Percentiles rank a stretch among this genome's conserved stretches.
These are phyloP conservation scores for Bos javanicus DNA, from an alignment of 2,113 vertebrate genomes.

Conservation along the genomic window DNA sequence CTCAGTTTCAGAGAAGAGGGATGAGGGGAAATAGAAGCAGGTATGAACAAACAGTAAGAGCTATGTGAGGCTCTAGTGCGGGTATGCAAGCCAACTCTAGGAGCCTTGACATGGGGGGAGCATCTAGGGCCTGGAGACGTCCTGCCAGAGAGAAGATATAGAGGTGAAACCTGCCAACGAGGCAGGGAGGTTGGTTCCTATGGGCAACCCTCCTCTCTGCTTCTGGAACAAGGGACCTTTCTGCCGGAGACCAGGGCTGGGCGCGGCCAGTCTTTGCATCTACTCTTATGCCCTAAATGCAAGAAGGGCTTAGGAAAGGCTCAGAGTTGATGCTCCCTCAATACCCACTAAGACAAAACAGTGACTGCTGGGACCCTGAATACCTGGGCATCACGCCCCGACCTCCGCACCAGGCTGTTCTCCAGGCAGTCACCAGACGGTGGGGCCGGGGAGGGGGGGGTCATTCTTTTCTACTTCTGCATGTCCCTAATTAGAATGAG, in stretches of 20 bases:
- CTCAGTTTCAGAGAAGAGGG: neutral
- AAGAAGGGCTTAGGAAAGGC: neutral
- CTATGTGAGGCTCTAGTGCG: neutral
- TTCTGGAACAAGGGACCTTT: neutral
- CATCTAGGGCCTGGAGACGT: neutral
- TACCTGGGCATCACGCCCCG: neutral
- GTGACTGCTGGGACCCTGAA: neutral
- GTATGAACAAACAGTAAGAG: neutral
- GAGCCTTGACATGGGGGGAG: neutral
- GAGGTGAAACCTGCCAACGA: neutral
- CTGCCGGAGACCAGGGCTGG: neutral
- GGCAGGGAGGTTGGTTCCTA: neutral
- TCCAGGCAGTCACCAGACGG: neutral
- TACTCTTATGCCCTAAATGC: neutral
- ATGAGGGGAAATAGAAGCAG: neutral
- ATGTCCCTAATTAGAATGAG: neutral
- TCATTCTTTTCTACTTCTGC: neutral
- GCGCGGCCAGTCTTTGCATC: neutral
- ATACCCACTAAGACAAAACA: neutral
- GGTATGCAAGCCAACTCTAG: neutral
- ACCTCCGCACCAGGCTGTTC: neutral
- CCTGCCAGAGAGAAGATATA: neutral
- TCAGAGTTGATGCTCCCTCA: neutral
- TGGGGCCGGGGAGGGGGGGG: accelerated
- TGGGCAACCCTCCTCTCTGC: neutral